Base-by-base conservation (phyloP, 2,888 invertebrate species). In the Cordilura impudica region DNA sequence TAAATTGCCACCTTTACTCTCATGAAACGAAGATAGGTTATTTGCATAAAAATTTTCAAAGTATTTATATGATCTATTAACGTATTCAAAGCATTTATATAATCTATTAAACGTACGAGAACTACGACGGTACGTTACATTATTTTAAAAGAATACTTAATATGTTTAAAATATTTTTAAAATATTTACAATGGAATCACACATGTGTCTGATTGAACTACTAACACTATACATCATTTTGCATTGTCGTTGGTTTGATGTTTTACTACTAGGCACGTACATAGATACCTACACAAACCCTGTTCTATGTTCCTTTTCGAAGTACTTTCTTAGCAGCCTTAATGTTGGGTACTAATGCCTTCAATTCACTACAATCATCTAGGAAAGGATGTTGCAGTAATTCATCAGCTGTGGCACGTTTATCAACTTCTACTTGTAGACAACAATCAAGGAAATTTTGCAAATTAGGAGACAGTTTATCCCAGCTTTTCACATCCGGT, bases 301-400 rank as follows among this genome's bases (percentile, higher is more conserved):
- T 79, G 51, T 75, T 79, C 79, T 79, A 79, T 79, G 79, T 75
- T 12, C 75, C 79, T 56, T 79, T 79, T 26, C 88, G 84, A 56
- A 96, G 91, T 84, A 97, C 94, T 88, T 94, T 94, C 85, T 97
- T 96, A 51, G 98, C 98, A 58, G 97, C 98, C 87, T 94, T 94
- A 83, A 98, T 98, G 78, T 98, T 93, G 26, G 98, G 97, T 76
- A 95, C 94, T 31, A 98, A 91, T 0, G 96, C 94, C 66, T 93
- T 91, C 16, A 98, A 91, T 84, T 96, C 95, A 90, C 95, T 95
- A 66, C 96, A 94, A 83, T 95, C 94, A 94, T 89, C 96, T 75
- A 98, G 92, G 90, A 99, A 99, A 0, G 93, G 92, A 91, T 99
- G 98, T 85, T 96, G 96, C 12, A 99, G 90, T 49, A 99, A 91